Evolutionary conservation across 2,888 invertebrate species (phyloP).

Genomic region (Limnephilus auricula): DNA sequence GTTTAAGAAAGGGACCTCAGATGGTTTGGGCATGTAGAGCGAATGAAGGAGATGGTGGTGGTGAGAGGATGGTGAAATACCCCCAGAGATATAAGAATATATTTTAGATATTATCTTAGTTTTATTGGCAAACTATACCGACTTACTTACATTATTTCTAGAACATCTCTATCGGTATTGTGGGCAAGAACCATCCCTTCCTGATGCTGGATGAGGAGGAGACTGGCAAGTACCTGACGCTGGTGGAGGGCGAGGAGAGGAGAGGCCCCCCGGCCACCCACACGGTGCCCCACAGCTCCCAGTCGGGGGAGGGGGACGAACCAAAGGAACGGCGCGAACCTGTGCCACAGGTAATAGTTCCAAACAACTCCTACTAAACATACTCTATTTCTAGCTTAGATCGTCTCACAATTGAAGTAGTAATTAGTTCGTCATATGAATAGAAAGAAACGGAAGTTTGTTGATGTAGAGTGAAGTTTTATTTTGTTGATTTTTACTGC

Average conservation of each 20-base stretch:
- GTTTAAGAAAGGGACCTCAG: too few relatives aligned
- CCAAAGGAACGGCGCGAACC: constrained; percentile 54
- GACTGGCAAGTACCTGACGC: constrained; percentile 71
- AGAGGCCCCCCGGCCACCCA: constrained; percentile 69
- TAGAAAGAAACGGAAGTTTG: too few relatives aligned
- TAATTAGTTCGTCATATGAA: too few relatives aligned
- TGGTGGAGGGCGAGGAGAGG: constrained; percentile 76
- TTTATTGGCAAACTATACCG: constrained; percentile 56
- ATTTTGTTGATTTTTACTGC: neutral
- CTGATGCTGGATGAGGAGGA: constrained; percentile 89
- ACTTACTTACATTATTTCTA: constrained; percentile 70
- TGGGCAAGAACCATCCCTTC: constrained; percentile 90
- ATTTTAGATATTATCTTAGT: neutral
- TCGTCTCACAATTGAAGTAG: too few relatives aligned
- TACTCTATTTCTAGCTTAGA: neutral
- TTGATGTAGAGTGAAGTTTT: too few relatives aligned
- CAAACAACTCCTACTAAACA: neutral
- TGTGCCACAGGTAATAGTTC: constrained; percentile 50
- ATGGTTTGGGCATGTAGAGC: too few relatives aligned
- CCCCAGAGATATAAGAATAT: too few relatives aligned
- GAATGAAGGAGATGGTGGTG: too few relatives aligned
- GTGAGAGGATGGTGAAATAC: too few relatives aligned
- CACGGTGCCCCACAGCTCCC: neutral
- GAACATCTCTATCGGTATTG: constrained; percentile 96
- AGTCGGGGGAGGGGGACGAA: constrained; percentile 49